Evolutionary conservation across 2,797 vertebrate genomes (phyloP), one percentile per base, ranked within the genome.

Genomic region (Sebastiscus tertius): DNA sequence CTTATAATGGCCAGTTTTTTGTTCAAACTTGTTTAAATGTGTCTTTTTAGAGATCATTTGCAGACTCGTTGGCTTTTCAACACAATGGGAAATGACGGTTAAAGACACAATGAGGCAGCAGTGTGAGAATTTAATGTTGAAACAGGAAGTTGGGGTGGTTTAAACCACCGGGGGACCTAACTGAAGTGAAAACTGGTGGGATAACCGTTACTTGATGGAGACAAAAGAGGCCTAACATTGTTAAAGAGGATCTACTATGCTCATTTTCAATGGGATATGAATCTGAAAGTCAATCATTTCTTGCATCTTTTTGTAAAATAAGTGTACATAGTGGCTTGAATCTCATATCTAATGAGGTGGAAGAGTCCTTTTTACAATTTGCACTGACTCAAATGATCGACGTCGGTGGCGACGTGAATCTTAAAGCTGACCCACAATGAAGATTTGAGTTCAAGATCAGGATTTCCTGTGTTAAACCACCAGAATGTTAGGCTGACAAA

Each of bases 71-170:
- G 69, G 12, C 0, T 3, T 73, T 27, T 46, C 22, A 24, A 69
- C 75, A 65, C 42, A 4, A 5, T 3, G 4, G 13, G n/a, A 52
- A 65, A 59, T 61, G n/a, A n/a, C 62, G 4, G 71, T 76, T 74
- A 3, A 16, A 34, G 46, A 20, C 1, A 20, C n/a, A 36, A 8
- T 74, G 29, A 68, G 56, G 36, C 46, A 61, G 27, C 42, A 13
- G 1, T 55, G 60, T 74, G 61, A 26, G 65, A 70, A 2, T 8
- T 8, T 18, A 14, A 20, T 72, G 56, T 62, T 71, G 68, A 75
- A 81, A 86, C 68, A 79, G 88, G 86, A 91, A 80, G 72, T 27
- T 2, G 52, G 1, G 9, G 65, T 2, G 4, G 20, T 52, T 62
- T 70, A 13, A 4, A 61, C 36, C 58, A 68, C 46, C 49, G 7